Evolutionary conservation across 1,140 invertebrate genomes (phyloP).

Genomic region (Chelonus insularis): DNA sequence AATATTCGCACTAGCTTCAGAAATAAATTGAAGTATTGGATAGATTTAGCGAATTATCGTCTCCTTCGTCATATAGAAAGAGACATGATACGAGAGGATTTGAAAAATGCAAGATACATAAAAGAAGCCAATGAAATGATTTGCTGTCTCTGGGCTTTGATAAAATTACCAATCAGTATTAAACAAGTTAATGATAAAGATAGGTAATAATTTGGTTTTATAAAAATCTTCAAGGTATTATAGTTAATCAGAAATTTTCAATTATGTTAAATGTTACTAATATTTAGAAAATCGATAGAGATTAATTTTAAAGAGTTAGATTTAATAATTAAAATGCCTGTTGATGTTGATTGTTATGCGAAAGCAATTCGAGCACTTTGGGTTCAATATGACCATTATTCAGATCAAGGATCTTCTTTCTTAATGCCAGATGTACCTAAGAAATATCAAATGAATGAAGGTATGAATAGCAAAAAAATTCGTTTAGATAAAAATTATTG

Average conservation of each 20-base stretch:
- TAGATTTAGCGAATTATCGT: conserved; percentile 60
- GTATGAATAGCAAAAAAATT: too few species aligned
- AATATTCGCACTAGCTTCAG: conserved; percentile 57
- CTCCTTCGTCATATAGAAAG: conserved; percentile 60
- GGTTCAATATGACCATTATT: conserved; percentile 66
- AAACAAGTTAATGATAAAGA: conserved; percentile 46
- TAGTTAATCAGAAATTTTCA: not conserved
- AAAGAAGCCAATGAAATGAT: conserved; percentile 54
- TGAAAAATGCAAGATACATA: conserved; percentile 58
- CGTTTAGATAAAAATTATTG: too few species aligned
- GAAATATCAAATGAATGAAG: conserved; percentile 37
- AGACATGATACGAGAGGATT: conserved; percentile 58
- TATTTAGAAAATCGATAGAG: conserved; percentile 56
- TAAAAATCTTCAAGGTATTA: not conserved
- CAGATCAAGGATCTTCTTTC: conserved; percentile 52
- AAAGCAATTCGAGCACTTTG: conserved; percentile 65
- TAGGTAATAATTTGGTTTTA: conserved; percentile 28
- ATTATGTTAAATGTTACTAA: conserved; percentile 5
- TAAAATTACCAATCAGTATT: conserved; percentile 54
- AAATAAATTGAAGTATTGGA: conserved; percentile 54
- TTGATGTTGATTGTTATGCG: conserved; percentile 59
- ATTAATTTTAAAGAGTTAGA: conserved; percentile 64
- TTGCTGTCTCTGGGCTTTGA: conserved; percentile 60
- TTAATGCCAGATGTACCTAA: conserved; percentile 40
- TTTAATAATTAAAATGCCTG: conserved; percentile 63